Evolutionary conservation across 2,113 vertebrate genomes (phyloP).

Genomic region (Scartelaos histophorus): DNA sequence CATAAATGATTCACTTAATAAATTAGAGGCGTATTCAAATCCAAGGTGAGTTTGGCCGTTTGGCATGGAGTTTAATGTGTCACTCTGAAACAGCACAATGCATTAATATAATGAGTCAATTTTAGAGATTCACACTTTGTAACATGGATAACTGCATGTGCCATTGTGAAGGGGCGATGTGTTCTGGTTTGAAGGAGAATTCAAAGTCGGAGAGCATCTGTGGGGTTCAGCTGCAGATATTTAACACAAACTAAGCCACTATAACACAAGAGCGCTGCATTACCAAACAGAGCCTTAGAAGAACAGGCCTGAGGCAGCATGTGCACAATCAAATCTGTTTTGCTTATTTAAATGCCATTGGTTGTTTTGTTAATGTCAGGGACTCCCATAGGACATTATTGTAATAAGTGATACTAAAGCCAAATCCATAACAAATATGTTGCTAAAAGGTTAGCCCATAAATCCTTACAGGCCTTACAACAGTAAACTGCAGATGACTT

Average conservation of each 20-base stretch:
- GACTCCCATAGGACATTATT: conserved; percentile 28
- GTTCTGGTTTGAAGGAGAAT: conserved; percentile 40
- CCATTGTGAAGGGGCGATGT: conserved; percentile 35
- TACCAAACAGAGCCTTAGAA: conserved; percentile 52
- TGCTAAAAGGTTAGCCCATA: conserved; percentile 9
- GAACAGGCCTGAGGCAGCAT: conserved; percentile 50
- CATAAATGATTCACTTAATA: conserved; percentile 38
- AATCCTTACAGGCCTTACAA: neutral
- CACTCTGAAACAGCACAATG: conserved; percentile 10
- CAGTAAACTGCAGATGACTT: neutral
- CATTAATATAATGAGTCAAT: conserved; percentile 54
- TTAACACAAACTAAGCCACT: conserved; percentile 38
- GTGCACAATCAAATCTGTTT: conserved; percentile 43
- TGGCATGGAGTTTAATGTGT: conserved; percentile 2
- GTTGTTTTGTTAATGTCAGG: conserved; percentile 48
- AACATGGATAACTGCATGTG: conserved; percentile 42
- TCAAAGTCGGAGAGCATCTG: conserved; percentile 40
- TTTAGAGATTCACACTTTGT: conserved; percentile 45
- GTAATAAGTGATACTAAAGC: conserved; percentile 23
- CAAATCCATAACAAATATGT: conserved; percentile 21
- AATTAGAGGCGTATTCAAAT: conserved; percentile 40
- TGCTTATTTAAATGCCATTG: conserved; percentile 57
- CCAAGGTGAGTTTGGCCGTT: conserved; percentile 30
- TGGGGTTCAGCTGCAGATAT: conserved; percentile 39
- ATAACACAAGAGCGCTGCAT: conserved; percentile 38